Evolutionary conservation across 2,797 vertebrate species (phyloP).

Genomic region (Enteromius radiatus): DNA sequence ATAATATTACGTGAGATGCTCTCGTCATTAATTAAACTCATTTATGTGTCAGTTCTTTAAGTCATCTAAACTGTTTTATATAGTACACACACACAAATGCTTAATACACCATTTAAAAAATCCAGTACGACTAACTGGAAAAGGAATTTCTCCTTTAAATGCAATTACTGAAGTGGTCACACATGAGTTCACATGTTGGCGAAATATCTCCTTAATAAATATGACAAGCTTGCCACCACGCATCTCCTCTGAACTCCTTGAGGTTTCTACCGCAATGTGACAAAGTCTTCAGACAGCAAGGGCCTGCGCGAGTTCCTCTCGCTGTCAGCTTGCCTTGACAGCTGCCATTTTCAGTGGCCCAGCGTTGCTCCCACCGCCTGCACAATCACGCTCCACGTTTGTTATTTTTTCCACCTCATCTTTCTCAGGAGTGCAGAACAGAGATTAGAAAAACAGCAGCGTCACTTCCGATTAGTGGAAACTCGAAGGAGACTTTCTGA

Average conservation of each 20-base stretch:
- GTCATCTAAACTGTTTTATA: conserved; percentile 3
- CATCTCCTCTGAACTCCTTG: conserved; percentile 71
- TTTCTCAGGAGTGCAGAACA: conserved; percentile 53
- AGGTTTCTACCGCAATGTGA: conserved; percentile 74
- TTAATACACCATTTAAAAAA: not conserved
- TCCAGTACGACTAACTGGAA: not conserved
- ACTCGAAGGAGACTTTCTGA: conserved; percentile 48
- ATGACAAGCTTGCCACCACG: conserved; percentile 76
- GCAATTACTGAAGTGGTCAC: conserved; percentile 76
- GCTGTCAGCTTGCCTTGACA: conserved; percentile 77
- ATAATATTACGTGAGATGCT: not conserved
- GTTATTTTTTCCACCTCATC: conserved; percentile 66
- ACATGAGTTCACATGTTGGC: conserved; percentile 67
- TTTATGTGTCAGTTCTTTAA: not conserved
- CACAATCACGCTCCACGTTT: conserved; percentile 64
- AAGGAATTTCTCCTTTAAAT: conserved; percentile 17
- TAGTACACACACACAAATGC: not conserved
- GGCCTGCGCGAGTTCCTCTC: conserved; percentile 59
- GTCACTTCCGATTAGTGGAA: conserved; percentile 65
- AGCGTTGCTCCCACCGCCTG: conserved; percentile 51
- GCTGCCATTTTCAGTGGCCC: conserved; percentile 78
- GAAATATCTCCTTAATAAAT: conserved; percentile 76
- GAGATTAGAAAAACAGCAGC: conserved; percentile 48
- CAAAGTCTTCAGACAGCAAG: conserved; percentile 72
- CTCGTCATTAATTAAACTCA: not conserved